phyloP scores from a whole-genome alignment of 2,113 vertebrate species.

The Spilogale gracilis region DNA sequence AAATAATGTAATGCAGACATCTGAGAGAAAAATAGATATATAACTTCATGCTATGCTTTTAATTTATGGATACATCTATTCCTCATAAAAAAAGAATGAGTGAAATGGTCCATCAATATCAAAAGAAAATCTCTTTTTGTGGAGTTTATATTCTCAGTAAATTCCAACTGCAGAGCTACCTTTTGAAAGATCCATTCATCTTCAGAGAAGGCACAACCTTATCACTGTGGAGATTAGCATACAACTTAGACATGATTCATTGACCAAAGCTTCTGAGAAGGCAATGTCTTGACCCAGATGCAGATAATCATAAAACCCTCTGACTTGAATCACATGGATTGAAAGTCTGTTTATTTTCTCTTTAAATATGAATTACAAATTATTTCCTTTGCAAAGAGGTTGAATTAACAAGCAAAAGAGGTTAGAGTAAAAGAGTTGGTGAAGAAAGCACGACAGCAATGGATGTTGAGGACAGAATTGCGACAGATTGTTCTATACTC shows the following conservation, averaged over 20 bases:
- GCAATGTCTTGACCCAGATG: conserved; percentile 47
- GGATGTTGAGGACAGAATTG: neutral
- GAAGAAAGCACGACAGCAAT: neutral
- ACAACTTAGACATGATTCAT: conserved; percentile 54
- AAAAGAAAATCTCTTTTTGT: conserved; percentile 67
- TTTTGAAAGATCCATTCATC: conserved; percentile 69
- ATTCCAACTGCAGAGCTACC: conserved; percentile 50
- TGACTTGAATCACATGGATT: neutral
- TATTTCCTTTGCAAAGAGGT: neutral
- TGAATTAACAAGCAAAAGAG: conserved; percentile 41
- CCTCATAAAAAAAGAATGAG: neutral
- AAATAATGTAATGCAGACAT: neutral
- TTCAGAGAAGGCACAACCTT: conserved; percentile 59
- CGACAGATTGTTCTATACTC: neutral
- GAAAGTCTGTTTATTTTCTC: conserved; percentile 63
- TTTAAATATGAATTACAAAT: conserved; percentile 67
- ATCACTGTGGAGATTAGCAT: conserved; percentile 76
- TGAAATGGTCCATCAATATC: conserved; percentile 18
- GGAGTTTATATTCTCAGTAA: conserved; percentile 66
- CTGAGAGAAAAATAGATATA: neutral
- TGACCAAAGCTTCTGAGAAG: conserved; percentile 65
- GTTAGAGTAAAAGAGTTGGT: neutral
- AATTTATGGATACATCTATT: conserved; percentile 62
- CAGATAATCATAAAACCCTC: conserved; percentile 67
- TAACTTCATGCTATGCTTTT: conserved; percentile 14